These are phyloP conservation scores for Tachina lurida DNA, from an alignment of 2,888 invertebrate genomes.

Conservation along the genomic window DNA sequence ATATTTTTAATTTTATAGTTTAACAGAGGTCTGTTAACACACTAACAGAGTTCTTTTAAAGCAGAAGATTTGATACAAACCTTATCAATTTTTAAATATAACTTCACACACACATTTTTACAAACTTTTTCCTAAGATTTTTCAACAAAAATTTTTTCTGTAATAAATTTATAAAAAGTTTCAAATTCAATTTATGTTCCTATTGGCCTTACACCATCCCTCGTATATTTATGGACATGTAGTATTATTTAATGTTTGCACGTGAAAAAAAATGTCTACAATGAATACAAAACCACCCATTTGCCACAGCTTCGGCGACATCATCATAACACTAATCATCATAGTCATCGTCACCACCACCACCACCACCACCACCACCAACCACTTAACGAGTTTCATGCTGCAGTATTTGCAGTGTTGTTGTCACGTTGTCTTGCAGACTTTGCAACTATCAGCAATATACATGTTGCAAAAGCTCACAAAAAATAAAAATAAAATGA, in stretches of 20 bases:
- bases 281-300: slow-evolving; percentile 41
- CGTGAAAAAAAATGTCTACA: slow-evolving; percentile 43
- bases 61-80: no score
- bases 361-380: slow-evolving; percentile 18
- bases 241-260: slow-evolving; percentile 46
- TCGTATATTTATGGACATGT: slow-evolving; percentile 29
- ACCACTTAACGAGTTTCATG: slow-evolving; percentile 52
- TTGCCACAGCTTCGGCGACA: slow-evolving; percentile 20
- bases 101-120: no score
- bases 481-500: neutral
- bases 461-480: slow-evolving; percentile 26
- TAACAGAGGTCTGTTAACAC: no score
- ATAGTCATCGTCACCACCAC: neutral
- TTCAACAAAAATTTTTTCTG: no score
- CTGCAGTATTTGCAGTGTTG: slow-evolving; percentile 51
- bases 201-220: neutral
- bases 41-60: no score
- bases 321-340: slow-evolving; percentile 41
- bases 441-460: slow-evolving; percentile 65
- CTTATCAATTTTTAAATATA: no score
- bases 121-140: no score
- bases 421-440: slow-evolving; percentile 71
- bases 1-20: no score
- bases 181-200: no score
- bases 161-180: no score